These are phyloP conservation scores for Beaufortia kweichowensis DNA, from an alignment of 2,113 vertebrate genomes.

Conservation along the genomic window DNA sequence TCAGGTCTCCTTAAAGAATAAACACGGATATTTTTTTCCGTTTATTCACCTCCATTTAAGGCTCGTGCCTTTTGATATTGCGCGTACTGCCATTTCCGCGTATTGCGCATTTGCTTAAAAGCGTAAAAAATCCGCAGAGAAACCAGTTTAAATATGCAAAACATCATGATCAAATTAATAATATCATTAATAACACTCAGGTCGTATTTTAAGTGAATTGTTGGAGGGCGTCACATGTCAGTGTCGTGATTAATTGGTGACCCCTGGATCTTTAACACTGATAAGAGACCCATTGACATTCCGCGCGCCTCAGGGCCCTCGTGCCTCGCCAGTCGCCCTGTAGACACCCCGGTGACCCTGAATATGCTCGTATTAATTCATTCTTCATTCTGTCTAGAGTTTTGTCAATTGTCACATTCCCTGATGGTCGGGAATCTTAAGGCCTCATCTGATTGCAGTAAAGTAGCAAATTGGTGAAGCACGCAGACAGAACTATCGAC, in stretches of 20 bases:
- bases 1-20: not conserved
- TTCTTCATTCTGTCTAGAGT: constrained; percentile 23
- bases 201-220: constrained; percentile 54
- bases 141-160: not conserved
- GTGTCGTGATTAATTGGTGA: constrained; percentile 73
- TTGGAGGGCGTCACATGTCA: constrained; percentile 76
- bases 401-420: constrained; percentile 42
- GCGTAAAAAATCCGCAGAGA: too few relatives aligned
- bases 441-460: not conserved
- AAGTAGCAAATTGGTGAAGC: not conserved
- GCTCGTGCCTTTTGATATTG: not conserved
- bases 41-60: too few relatives aligned
- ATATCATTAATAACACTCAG: not conserved
- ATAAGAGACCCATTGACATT: constrained; percentile 70
- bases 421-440: not conserved
- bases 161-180: not conserved
- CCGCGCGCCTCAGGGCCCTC: constrained; percentile 55
- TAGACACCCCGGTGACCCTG: constrained; percentile 36
- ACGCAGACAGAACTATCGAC: too few relatives aligned
- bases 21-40: not conserved
- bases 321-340: constrained; percentile 47
- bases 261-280: constrained; percentile 66
- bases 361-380: constrained; percentile 51
- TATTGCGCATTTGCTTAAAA: not conserved
- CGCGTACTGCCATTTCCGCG: too few relatives aligned